Evolutionary conservation across 2,113 vertebrate species (phyloP).

Genomic region (Cephalopholis sonnerati): DNA sequence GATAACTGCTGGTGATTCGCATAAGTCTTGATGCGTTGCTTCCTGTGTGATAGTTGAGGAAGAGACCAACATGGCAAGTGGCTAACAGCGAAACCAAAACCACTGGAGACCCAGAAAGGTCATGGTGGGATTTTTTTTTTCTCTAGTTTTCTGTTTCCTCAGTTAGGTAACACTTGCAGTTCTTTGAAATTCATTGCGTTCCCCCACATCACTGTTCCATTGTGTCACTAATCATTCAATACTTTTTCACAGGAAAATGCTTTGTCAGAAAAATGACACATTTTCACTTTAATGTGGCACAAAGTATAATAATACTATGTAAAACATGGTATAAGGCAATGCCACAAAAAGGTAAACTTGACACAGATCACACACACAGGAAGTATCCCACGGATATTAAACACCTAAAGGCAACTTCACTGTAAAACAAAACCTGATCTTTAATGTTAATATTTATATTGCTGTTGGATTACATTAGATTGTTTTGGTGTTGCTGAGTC

Average conservation of each 20-base stretch:
- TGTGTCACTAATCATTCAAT: neutral
- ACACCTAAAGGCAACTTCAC: neutral
- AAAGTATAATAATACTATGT: neutral
- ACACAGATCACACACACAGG: neutral
- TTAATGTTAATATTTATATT: no score
- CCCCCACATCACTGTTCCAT: neutral
- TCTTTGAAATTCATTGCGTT: neutral
- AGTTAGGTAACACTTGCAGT: neutral
- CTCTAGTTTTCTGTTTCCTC: neutral
- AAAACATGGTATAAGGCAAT: neutral
- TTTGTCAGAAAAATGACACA: neutral
- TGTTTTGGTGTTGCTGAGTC: no score
- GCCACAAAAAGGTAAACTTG: neutral
- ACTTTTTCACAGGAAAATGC: neutral
- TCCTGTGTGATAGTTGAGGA: neutral
- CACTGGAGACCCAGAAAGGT: neutral
- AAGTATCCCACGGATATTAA: neutral
- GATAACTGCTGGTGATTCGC: neutral
- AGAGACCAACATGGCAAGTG: no score
- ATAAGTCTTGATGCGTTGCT: neutral
- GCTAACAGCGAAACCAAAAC: conserved; percentile 26
- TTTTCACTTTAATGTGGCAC: no score
- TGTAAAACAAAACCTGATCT: neutral
- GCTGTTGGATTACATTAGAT: no score
- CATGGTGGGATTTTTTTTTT: conserved; percentile 12